phyloP scores from a whole-genome alignment of 2,888 invertebrate species.

The Mesorhabditis sp. region DNA sequence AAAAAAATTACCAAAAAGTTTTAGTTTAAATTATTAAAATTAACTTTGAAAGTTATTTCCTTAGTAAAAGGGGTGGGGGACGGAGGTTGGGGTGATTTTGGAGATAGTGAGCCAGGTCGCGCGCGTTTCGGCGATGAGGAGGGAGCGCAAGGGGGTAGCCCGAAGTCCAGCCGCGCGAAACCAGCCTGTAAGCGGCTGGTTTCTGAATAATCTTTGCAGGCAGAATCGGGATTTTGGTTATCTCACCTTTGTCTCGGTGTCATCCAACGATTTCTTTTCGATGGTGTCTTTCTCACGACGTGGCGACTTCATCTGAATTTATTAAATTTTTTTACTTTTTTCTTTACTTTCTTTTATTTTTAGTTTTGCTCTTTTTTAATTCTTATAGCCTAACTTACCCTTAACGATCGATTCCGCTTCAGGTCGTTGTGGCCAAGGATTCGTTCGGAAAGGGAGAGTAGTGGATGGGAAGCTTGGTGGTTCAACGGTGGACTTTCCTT shows the following conservation, averaged over 20 bases:
- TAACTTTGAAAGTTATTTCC: no score
- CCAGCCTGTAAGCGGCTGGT: no score
- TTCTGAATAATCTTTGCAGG: no score
- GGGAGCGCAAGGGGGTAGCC: no score
- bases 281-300: conserved; percentile 24
- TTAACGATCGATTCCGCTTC: conserved; percentile 35
- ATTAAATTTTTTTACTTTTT: neutral
- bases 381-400: conserved; percentile 18
- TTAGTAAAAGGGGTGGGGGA: no score
- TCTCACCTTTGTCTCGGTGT: conserved; percentile 9
- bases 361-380: conserved; percentile 13
- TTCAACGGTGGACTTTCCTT: conserved; percentile 21
- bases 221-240: neutral
- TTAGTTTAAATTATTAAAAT: no score
- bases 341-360: neutral
- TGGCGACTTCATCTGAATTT: conserved; percentile 34
- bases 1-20: no score
- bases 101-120: no score
- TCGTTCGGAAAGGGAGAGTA: conserved; percentile 22
- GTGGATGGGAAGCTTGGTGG: conserved; percentile 28
- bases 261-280: conserved; percentile 27
- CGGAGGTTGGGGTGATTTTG: no score
- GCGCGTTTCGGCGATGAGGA: no score
- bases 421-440: conserved; percentile 18
- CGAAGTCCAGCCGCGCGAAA: no score